Base-by-base conservation (phyloP, 2,113 vertebrate genomes). In the Salminus brasiliensis region DNA sequence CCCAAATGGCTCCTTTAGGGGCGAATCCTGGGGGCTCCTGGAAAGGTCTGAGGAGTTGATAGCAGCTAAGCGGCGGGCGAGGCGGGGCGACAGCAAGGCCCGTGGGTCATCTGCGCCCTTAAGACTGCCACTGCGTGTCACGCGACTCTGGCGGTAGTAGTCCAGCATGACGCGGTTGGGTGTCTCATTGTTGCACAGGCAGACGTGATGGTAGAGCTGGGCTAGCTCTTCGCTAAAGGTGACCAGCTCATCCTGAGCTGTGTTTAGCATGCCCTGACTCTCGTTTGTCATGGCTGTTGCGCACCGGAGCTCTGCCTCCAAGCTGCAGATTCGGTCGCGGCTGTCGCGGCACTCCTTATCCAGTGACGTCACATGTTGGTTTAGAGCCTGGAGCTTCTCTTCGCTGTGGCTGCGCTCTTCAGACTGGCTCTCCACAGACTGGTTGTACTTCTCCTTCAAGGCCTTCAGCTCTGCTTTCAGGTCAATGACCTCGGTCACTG, bases 141-240 rank as follows among this genome's bases (percentile, higher is more conserved):
- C 94, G 41, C 96, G 94, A 87, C 97, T 97, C 89, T 99, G 97
- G 66, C 97, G 93, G 66, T 98, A 98, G 84, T 99, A 99, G 92
- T 99, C 97, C 87, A 99, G 91, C 97, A 98, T 98, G 82, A 99
- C 96, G 8, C 97, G 94, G 89, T 98, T 99, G 1, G 97, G 98
- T 0, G 97, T 99, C 91, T 99, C 97, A 0, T 99, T 99, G 87
- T 99, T 99, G 92, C 98, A 99, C 79, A 99, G 89, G 89, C 97
- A 98, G 41, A 99, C 97, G 0, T 99, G 98, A 87, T 99, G 97
- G 87, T 99, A 99, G 15, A 99, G 96, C 93, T 99, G 97, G 0
- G 98, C 98, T 62, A 99, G 89, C 57, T 99, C 98, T 88, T 99
- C 98, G 0, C 98, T 99, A 71, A 99, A 98, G 0, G 97, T 98